Conservation (phyloP, 2,113 vertebrate species). For the Oophaga pumilio region DNA sequence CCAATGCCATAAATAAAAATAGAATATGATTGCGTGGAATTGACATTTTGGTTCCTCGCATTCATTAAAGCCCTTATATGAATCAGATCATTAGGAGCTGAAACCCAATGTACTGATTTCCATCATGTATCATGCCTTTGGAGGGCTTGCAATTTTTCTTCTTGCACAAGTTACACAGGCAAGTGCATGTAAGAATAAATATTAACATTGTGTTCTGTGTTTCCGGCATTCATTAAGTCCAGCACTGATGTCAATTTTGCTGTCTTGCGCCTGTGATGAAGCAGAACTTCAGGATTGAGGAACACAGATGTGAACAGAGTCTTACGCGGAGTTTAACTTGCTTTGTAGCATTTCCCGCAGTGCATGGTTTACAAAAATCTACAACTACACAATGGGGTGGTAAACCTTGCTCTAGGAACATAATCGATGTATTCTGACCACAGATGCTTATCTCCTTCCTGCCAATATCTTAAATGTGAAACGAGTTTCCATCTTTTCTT, state of each 20-base stretch:
- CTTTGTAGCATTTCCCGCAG: background rate
- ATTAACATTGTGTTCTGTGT: background rate
- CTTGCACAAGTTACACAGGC: no score
- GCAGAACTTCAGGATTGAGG: no score
- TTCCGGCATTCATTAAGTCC: no score
- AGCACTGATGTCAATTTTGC: no score
- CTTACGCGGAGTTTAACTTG: background rate
- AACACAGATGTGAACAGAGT: background rate
- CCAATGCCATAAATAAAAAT: no score
- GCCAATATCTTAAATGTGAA: conserved; percentile 66
- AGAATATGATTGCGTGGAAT: no score
- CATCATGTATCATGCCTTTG: background rate
- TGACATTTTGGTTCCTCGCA: no score
- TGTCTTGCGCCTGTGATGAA: no score
- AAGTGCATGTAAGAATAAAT: background rate
- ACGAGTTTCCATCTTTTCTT: conserved; percentile 55
- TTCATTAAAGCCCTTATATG: no score
- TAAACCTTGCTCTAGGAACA: conserved; percentile 66
- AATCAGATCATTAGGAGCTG: no score
- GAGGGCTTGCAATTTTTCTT: no score
- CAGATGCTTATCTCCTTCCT: conserved; percentile 67
- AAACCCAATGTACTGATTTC: no score
- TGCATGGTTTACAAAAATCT: background rate
- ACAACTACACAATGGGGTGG: background rate
- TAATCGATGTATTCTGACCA: conserved; percentile 65